Base-by-base conservation (phyloP, 2,797 vertebrate genomes). In the Amblyraja radiata region DNA sequence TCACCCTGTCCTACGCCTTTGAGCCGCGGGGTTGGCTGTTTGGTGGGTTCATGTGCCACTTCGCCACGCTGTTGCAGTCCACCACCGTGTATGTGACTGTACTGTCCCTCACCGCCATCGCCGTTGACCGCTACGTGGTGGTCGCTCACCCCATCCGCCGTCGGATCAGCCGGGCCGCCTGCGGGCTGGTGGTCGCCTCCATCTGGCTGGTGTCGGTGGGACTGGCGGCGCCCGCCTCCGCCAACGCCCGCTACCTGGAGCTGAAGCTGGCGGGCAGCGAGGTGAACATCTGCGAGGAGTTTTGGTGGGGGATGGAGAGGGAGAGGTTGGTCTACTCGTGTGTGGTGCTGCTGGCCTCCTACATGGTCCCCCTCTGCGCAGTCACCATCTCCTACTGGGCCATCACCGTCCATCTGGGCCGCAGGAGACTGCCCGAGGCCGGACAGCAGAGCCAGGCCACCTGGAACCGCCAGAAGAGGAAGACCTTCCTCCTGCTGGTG, bases 31-130 rank as follows among this genome's bases (percentile, higher is more conserved):
- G 97, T 77, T 97, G 97, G 97, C 94, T 96, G 54, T 97, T 97
- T 28, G 97, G 97, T 10, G 94, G 95, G 21, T 95, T 95, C 1
- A 95, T 97, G 58, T 97, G 97, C 94, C 96, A 97, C 94, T 94
- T 97, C 78, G 96, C 97, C 6, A 96, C 96, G 0, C 94, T 97
- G 94, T 86, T 97, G 65, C 97, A 97, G 93, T 96, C 96, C 1
- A 96, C 96, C 90, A 97, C 97, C 0, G 97, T 97, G 79, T 97
- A 97, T 71, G 97, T 96, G 58, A 97, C 97, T 0, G 97, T 96
- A 93, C 96, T 97, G 23, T 97, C 97, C 11, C 97, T 97, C 76
- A 97, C 97, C 0, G 97, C 97, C 94, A 97, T 97, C 32, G 97
- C 97, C 73, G 96, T 97, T 93, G 97, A 97, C 94, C 96, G 97